Evolutionary conservation across 1,140 invertebrate species (phyloP).

Genomic region (Zaprionus capensis): DNA sequence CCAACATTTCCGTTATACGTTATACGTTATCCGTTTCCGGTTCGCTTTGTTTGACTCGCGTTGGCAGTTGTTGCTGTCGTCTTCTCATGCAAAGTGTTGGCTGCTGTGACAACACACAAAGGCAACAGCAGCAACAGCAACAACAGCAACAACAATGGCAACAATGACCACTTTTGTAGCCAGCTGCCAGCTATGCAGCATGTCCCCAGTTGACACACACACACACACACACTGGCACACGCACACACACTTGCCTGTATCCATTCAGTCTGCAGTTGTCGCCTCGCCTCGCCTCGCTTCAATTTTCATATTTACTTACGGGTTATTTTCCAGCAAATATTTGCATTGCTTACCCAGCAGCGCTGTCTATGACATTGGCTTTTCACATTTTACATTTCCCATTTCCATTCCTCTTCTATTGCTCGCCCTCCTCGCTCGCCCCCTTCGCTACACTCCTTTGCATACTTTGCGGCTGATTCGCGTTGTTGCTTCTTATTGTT

Average conservation of each 20-base stretch:
- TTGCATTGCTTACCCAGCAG: slow-evolving; percentile 42
- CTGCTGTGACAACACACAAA: slow-evolving; percentile 34
- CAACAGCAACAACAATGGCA: slow-evolving; percentile 5
- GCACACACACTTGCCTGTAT: slow-evolving; percentile 7
- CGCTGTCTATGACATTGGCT: slow-evolving; percentile 42
- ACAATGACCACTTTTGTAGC: slow-evolving; percentile 46
- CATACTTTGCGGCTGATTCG: slow-evolving; percentile 34
- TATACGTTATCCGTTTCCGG: slow-evolving; percentile 27
- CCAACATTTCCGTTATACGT: slow-evolving; percentile 23
- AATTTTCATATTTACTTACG: slow-evolving; percentile 69
- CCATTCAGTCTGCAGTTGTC: slow-evolving; percentile 13
- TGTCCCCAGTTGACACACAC: slow-evolving; percentile 33
- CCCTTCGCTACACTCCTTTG: slow-evolving; percentile 3
- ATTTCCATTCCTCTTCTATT: neutral
- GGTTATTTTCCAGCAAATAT: slow-evolving; percentile 70
- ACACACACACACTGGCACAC: slow-evolving; percentile 2
- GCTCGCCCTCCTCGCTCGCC: neutral
- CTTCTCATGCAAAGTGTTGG: slow-evolving; percentile 41
- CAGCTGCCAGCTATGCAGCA: slow-evolving; percentile 14
- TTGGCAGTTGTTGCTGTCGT: neutral
- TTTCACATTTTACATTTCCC: slow-evolving; percentile 43
- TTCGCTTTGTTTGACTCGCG: slow-evolving; percentile 24
- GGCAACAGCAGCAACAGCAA: slow-evolving; percentile 16
- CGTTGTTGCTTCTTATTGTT: slow-evolving; percentile 6
- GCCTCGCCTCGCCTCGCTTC: slow-evolving; percentile 20